Base-by-base conservation (phyloP, 2,888 invertebrate species). In the Drosophila rubida region DNA sequence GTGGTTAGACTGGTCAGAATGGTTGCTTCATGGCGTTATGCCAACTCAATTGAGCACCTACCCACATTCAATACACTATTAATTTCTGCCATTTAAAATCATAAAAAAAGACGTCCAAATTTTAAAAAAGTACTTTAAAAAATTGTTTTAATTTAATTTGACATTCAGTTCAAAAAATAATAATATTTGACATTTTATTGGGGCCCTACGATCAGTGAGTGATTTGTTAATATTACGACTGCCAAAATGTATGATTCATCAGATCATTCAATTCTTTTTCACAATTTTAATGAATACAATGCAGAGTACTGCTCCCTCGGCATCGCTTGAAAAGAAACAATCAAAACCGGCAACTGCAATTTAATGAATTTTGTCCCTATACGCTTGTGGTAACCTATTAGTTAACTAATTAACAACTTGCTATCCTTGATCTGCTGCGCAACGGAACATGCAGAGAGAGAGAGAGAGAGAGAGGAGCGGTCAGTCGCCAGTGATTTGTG, bases 401-500 rank as follows among this genome's bases (percentile, higher is more conserved):
- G 76, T 61, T 45, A 65, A 54, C 58, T 63, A 76, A 82, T 81
- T 76, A 79, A 67, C 77, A 69, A 27, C 58, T 14, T 42, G 51
- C 58, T 53, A 45, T 62, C 37, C 62, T 42, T 51, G 48, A 60
- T 60, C 39, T 65, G 64, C 59, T 54, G 60, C 54, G 63, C 14
- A 44, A 23, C 13, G 41, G 42, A 16, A 14, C 9, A n/a, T 30
- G 3, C 22, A 11, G 22, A 13, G 23, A 7, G 11, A 30, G 27
- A n/a, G n/a, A n/a, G n/a, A n/a, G 11, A 48, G 22, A 16, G 25
- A 9, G 14, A 30, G 37, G 3, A 50, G n/a, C 37, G 14, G 32
- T 32, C 37, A 73, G 45, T 59, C 48, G 70, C 51, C 65, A 42
- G 61, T 59, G 66, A 86, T 80, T 80, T 83, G 74, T 70, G 65